Evolutionary conservation across 1,140 invertebrate species (phyloP).

Genomic region (Holotrichia oblita): DNA sequence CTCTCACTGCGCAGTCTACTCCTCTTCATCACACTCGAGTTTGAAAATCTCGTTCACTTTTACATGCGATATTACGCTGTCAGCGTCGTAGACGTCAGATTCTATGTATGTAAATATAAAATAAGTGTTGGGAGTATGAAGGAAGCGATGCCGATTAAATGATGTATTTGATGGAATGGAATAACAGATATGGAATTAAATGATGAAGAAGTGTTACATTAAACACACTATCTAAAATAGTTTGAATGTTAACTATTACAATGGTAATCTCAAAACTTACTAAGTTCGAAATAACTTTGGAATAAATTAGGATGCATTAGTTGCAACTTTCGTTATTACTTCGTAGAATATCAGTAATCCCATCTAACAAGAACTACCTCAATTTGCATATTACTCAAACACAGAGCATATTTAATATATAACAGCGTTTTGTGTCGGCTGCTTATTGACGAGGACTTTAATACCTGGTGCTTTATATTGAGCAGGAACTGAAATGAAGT

Average conservation of each 20-base stretch:
- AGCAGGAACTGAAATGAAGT: too few relatives aligned
- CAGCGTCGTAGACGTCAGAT: not conserved
- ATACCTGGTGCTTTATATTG: too few relatives aligned
- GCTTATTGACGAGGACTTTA: too few relatives aligned
- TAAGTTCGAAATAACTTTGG: not conserved
- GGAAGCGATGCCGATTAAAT: too few relatives aligned
- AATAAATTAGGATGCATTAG: not conserved
- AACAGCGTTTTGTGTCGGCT: too few relatives aligned
- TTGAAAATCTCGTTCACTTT: conserved; percentile 17
- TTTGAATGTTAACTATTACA: not conserved
- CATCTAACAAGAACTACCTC: not conserved
- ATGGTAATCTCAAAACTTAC: too few relatives aligned
- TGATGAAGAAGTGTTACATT: too few relatives aligned
- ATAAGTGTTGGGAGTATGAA: not conserved
- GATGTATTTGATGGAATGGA: too few relatives aligned
- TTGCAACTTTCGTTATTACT: conserved; percentile 2
- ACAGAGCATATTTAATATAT: too few relatives aligned
- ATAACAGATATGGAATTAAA: too few relatives aligned
- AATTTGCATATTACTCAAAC: not conserved
- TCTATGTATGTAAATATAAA: not conserved
- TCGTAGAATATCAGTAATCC: not conserved
- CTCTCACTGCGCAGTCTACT: conserved; percentile 11
- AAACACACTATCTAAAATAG: too few relatives aligned
- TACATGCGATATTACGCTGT: conserved; percentile 14
- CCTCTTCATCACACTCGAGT: not conserved